Evolutionary conservation across 1,140 invertebrate genomes (phyloP), one percentile per base, ranked within the genome.

Genomic region (Amyelois transitella): DNA sequence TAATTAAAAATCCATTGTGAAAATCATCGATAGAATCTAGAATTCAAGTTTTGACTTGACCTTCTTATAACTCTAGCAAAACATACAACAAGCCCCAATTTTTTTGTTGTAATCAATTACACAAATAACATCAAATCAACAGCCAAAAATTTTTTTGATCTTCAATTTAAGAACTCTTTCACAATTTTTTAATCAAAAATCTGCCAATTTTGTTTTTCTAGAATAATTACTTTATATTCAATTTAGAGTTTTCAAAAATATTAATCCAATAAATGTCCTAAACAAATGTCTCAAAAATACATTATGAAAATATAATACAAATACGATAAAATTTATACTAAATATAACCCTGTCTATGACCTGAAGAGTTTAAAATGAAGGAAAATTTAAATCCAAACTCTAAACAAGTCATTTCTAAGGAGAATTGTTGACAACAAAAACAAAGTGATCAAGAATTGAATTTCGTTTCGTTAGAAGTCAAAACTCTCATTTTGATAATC

Each of bases 311-410:
- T 86, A 86, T 88, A 86, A 88, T 86, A 83, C 79, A 82, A 82
- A 88, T 84, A 86, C 82, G 78, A 85, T 88, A 88, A 88, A 87
- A 86, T 87, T 88, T 86, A 88, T 86, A 86, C 82, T 88, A 85
- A 86, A 88, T 87, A 86, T 86, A 86, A 88, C 85, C 85, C 85
- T 88, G 82, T 88, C 81, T 85, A 86, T 86, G 85, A 88, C 85
- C 85, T 88, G 85, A 85, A 86, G 81, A 86, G 80, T 86, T 83
- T 70, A 77, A 86, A 77, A 64, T 66, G 75, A 86, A 78, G 52
- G 73, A 70, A 64, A 74, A 73, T 69, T 69, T 51, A 66, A 79
- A 76, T 74, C 64, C 66, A 78, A 86, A 79, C 77, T 74, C 80
- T 76, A 72, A 81, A 82, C 72, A 82, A 83, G 80, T 75, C 72